Percentiles rank a stretch among this genome's conserved stretches.
These are phyloP conservation scores for Leptura quadrifasciata DNA, from an alignment of 2,888 invertebrate species.

Conservation along the genomic window DNA sequence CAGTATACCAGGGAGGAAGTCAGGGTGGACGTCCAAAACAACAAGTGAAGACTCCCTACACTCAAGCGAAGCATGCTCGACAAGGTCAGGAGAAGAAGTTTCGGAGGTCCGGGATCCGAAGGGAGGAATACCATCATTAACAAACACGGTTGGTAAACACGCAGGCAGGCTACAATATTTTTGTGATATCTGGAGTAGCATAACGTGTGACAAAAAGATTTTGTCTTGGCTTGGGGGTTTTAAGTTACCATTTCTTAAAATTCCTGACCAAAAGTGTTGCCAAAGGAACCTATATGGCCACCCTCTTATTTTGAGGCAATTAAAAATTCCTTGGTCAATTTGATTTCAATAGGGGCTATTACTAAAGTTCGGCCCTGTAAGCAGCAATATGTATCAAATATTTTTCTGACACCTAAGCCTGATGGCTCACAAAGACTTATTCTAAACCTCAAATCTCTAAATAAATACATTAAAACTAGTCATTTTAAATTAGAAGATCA, in stretches of 20 bases:
- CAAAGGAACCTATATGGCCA: not conserved
- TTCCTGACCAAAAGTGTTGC: not conserved
- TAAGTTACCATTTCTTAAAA: not conserved
- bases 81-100: not conserved
- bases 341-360: slow-evolving; percentile 14
- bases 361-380: slow-evolving; percentile 8
- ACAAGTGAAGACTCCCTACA: no score
- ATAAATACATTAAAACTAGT: not conserved
- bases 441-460: slow-evolving; percentile 10
- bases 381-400: slow-evolving; percentile 16
- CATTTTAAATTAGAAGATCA: slow-evolving; percentile 32
- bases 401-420: not conserved
- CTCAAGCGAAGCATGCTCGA: no score
- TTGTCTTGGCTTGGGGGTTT: slow-evolving; percentile 4
- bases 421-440: slow-evolving; percentile 20
- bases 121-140: not conserved
- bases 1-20: not conserved
- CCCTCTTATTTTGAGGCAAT: not conserved
- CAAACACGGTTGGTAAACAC: not conserved
- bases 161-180: slow-evolving; percentile 10
- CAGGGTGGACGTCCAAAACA: not conserved
- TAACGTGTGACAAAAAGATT: not conserved
- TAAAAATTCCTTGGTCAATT: not conserved
- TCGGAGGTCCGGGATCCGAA: not conserved
- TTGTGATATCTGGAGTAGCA: not conserved